These are phyloP conservation scores for Tupaia chinensis DNA, from an alignment of 2,113 vertebrate species.

Conservation along the genomic window DNA sequence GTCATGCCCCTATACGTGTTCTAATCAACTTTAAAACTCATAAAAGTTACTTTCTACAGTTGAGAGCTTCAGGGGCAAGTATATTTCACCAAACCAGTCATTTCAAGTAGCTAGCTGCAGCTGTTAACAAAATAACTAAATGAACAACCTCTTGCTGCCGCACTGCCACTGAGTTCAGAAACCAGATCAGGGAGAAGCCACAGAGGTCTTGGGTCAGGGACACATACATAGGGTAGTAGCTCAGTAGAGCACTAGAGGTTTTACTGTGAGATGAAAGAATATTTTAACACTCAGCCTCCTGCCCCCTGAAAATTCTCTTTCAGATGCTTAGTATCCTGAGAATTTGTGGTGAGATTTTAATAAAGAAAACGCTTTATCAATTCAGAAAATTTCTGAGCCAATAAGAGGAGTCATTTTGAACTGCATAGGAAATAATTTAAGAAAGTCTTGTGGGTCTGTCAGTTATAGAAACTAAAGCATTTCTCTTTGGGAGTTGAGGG, in stretches of 20 bases:
- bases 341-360: neutral
- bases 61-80: neutral
- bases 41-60: neutral
- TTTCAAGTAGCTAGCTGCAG: neutral
- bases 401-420: neutral
- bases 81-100: neutral
- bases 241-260: neutral
- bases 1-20: neutral
- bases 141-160: neutral
- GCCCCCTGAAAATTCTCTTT: neutral
- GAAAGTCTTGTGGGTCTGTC: neutral
- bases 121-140: neutral
- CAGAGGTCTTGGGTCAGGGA: neutral
- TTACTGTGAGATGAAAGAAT: neutral
- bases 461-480: neutral
- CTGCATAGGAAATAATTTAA: neutral
- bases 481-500: neutral
- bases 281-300: too few relatives aligned
- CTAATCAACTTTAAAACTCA: conserved; percentile 38
- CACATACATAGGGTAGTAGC: fast-evolving
- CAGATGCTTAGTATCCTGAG: neutral
- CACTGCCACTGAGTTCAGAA: neutral
- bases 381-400: neutral
- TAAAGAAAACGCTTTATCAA: neutral
- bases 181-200: neutral